Evolutionary conservation across 2,888 invertebrate genomes (phyloP).

Genomic region (Volucella bombylans): DNA sequence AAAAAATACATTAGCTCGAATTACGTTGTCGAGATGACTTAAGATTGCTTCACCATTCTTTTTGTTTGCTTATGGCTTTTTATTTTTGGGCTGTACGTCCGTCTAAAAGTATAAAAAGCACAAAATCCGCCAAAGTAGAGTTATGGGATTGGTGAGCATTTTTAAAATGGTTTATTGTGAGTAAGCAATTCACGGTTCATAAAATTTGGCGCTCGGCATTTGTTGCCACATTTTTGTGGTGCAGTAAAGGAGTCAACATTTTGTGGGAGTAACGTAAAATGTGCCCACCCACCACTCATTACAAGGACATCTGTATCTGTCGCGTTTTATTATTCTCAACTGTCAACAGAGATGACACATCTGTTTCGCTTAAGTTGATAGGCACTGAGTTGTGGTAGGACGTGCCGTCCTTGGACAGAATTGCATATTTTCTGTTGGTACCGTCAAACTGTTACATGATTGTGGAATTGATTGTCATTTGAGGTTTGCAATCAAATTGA

Average conservation of each 20-base stretch:
- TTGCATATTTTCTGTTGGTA: no score
- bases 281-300: constrained; percentile 2
- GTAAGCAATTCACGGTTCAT: constrained; percentile 45
- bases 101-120: neutral
- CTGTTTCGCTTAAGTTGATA: constrained; percentile 9
- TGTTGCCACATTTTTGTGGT: neutral
- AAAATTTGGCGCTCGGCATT: constrained; percentile 10
- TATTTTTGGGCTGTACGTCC: constrained; percentile 5
- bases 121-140: neutral
- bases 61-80: neutral
- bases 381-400: constrained; percentile 10
- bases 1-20: constrained; percentile 56
- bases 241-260: neutral
- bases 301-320: neutral
- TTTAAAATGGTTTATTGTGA: constrained; percentile 53
- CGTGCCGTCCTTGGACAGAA: constrained; percentile 1
- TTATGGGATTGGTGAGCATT: neutral
- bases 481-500: neutral
- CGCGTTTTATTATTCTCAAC: constrained; percentile 22
- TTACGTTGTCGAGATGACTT: constrained; percentile 45
- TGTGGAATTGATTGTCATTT: neutral
- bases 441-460: neutral
- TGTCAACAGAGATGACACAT: constrained; percentile 30
- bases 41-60: neutral
- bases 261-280: neutral